These are phyloP conservation scores for Limnephilus marmoratus DNA, from an alignment of 2,888 invertebrate species.

Conservation along the genomic window DNA sequence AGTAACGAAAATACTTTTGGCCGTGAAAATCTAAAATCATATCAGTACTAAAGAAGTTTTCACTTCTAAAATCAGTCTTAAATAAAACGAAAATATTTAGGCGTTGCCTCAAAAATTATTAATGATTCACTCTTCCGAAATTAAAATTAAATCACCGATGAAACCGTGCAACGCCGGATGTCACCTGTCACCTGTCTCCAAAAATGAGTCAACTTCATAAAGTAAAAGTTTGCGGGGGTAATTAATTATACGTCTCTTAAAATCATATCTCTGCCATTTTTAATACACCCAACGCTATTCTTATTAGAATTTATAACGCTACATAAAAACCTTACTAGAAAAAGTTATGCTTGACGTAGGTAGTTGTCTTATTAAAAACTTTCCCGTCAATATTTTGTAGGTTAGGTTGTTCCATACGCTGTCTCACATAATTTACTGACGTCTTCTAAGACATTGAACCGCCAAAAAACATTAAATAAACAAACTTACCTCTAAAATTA, in stretches of 20 bases:
- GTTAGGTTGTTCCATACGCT: constrained; percentile 18
- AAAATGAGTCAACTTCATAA: not conserved
- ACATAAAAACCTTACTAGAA: not conserved
- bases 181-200: not conserved
- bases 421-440: not conserved
- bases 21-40: too few relatives aligned
- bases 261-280: not conserved
- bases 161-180: not conserved
- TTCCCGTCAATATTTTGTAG: constrained; percentile 17
- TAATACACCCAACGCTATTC: not conserved
- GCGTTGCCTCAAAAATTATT: not conserved
- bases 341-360: not conserved
- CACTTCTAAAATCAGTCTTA: not conserved
- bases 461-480: not conserved
- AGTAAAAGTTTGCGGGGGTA: not conserved
- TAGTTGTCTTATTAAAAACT: not conserved
- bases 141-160: not conserved
- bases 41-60: too few relatives aligned
- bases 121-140: not conserved
- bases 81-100: not conserved
- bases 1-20: too few relatives aligned
- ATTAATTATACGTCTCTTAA: not conserved
- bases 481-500: not conserved
- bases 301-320: not conserved
- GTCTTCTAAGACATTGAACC: not conserved